These are phyloP conservation scores for Bombyx mandarina DNA, from an alignment of 1,140 invertebrate genomes.

Conservation along the genomic window DNA sequence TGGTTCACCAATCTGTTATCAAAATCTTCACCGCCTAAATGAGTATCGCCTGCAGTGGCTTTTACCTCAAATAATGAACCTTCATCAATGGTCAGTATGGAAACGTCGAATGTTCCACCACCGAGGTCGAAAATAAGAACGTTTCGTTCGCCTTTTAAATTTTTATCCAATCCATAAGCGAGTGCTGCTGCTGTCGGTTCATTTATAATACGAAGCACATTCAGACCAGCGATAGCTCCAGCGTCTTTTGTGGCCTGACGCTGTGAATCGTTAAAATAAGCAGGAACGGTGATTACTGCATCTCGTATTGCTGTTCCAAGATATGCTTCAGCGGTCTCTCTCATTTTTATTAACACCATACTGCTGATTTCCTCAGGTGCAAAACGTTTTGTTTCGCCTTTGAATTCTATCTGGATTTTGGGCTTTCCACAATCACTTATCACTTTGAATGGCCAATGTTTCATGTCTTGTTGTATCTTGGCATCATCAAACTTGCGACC, in stretches of 20 bases:
- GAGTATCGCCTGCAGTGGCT: conserved; percentile 82
- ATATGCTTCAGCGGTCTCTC: conserved; percentile 73
- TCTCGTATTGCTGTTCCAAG: conserved; percentile 77
- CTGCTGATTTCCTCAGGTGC: conserved; percentile 83
- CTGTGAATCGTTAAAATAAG: conserved; percentile 42
- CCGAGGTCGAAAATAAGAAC: conserved; percentile 79
- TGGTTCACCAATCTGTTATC: conserved; percentile 87
- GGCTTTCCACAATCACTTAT: conserved; percentile 74
- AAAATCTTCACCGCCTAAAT: conserved; percentile 88
- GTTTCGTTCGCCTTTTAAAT: conserved; percentile 77
- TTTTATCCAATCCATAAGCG: conserved; percentile 82
- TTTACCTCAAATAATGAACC: conserved; percentile 84
- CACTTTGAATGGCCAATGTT: conserved; percentile 80
- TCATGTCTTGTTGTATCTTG: conserved; percentile 78
- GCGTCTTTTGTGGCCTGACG: conserved; percentile 82
- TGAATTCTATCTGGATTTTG: conserved; percentile 78
- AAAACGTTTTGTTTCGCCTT: conserved; percentile 78
- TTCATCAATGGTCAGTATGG: conserved; percentile 88
- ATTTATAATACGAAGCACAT: conserved; percentile 81
- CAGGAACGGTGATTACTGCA: conserved; percentile 71
- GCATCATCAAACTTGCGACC: conserved; percentile 78
- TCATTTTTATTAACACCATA: conserved; percentile 33
- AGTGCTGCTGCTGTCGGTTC: conserved; percentile 82
- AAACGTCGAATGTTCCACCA: conserved; percentile 85
- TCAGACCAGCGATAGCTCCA: conserved; percentile 77